These are phyloP conservation scores for Heliocidaris erythrogramma DNA, from an alignment of 35 echinoderm and acorn worm genomes.

Conservation along the genomic window DNA sequence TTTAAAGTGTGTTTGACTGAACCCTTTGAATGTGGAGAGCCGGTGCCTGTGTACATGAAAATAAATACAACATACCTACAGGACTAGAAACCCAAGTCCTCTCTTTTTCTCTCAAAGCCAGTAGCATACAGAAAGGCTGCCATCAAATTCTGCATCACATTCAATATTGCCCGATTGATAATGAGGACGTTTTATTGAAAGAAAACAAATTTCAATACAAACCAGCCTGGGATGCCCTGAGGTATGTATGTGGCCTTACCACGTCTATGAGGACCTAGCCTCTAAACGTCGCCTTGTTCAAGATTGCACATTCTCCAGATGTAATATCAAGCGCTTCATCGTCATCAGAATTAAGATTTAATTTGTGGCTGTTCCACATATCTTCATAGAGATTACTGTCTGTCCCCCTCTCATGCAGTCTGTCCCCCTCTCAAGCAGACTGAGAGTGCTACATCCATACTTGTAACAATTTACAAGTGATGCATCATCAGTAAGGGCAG, in stretches of 20 bases:
- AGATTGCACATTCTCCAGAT: neutral
- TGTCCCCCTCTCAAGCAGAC: neutral
- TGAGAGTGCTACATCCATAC: neutral
- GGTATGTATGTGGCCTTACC: neutral
- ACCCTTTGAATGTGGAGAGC: neutral
- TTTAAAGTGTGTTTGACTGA: neutral
- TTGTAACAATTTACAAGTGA: neutral
- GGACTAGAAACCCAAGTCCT: neutral
- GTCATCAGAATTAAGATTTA: neutral
- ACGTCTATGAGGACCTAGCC: neutral
- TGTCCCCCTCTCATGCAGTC: neutral
- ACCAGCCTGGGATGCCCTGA: neutral
- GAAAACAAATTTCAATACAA: conserved; percentile 34
- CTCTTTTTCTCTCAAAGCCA: neutral
- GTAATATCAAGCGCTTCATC: neutral
- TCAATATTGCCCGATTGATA: conserved; percentile 32
- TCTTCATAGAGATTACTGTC: neutral
- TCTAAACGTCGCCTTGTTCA: neutral
- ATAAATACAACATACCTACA: neutral
- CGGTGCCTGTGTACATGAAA: neutral
- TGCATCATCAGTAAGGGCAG: neutral
- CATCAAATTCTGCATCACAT: neutral
- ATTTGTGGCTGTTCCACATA: neutral
- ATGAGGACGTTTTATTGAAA: conserved; percentile 44
- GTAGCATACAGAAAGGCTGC: neutral